Base-by-base conservation (phyloP, 92 coral and sea anemone species). In the Phenganax subtilis region DNA sequence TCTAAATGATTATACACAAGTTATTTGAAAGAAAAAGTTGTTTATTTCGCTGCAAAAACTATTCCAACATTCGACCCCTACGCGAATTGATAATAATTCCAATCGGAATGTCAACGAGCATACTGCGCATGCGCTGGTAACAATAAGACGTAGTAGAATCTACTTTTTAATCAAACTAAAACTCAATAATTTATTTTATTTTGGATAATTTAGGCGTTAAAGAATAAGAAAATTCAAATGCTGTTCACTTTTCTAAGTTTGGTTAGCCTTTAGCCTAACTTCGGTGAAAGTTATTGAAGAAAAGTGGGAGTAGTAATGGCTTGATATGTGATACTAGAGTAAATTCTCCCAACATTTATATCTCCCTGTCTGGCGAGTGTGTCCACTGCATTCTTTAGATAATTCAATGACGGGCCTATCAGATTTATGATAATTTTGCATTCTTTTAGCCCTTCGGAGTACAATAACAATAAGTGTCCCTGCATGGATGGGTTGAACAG, bases 31-130 rank as follows among this genome's bases (percentile, higher is more conserved):
- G 57, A 61, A 79, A 65, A 79, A 63, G 20, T 54, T 3, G 20
- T 12, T 12, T 27, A 11, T 79, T 79, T 47, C n/a, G 55, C 72
- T 62, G 15, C 55, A 79, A 16, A 63, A 63, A 30, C 17, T n/a
- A 51, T 15, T 28, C 44, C 12, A 63, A 15, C 59, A 52, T 30
- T n/a, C 83, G 25, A 54, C 37, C 25, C 12, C 58, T 61, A 54
- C 57, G 58, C n/a, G 47, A 79, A 63, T 79, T 64, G 83, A 79
- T 79, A 62, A 79, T 63, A 51, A 20, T 20, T 20, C 83, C 74
- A 79, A 63, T 28, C 11, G 83, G 83, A 79, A 79, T 79, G 83
- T 79, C 83, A 79, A 79, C 83, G 67, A 64, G 63, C 67, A 20
- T 27, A 44, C 31, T 56, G 52, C 83, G 83, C 83, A 79, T 63